Evolutionary conservation across 2,797 vertebrate genomes (phyloP).

Genomic region (Pogonophryne albipinna): DNA sequence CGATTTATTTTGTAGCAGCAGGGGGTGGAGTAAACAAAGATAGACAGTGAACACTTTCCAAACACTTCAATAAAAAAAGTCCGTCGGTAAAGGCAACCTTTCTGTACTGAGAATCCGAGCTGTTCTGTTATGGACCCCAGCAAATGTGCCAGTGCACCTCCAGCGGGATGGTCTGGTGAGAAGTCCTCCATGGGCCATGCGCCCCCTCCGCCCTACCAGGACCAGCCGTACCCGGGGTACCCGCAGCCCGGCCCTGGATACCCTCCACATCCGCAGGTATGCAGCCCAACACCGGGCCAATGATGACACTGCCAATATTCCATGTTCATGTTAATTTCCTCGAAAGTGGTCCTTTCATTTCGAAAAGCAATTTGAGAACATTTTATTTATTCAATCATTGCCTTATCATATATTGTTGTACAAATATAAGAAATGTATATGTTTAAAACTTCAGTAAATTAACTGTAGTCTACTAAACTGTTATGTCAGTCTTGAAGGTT

Average conservation of each 20-base stretch:
- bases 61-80: neutral
- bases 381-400: no score
- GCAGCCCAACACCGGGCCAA: no score
- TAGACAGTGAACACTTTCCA: fast-evolving
- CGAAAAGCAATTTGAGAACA: no score
- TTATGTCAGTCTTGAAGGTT: no score
- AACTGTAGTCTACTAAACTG: no score
- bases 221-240: slow-evolving; percentile 28
- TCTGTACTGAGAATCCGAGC: neutral
- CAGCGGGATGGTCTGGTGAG: slow-evolving; percentile 44
- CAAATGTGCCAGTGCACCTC: slow-evolving; percentile 50
- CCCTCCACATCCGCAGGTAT: slow-evolving; percentile 35
- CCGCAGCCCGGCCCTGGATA: slow-evolving; percentile 18
- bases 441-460: no score
- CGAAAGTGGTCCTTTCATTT: no score
- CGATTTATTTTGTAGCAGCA: neutral
- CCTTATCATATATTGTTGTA: no score
- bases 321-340: no score
- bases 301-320: no score
- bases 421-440: no score
- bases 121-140: slow-evolving; percentile 68
- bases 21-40: fast-evolving
- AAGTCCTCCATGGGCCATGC: slow-evolving; percentile 62
- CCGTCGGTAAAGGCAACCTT: neutral
- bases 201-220: slow-evolving; percentile 75